These are phyloP conservation scores for Heterotis niloticus DNA, from an alignment of 2,113 vertebrate genomes.

Conservation along the genomic window DNA sequence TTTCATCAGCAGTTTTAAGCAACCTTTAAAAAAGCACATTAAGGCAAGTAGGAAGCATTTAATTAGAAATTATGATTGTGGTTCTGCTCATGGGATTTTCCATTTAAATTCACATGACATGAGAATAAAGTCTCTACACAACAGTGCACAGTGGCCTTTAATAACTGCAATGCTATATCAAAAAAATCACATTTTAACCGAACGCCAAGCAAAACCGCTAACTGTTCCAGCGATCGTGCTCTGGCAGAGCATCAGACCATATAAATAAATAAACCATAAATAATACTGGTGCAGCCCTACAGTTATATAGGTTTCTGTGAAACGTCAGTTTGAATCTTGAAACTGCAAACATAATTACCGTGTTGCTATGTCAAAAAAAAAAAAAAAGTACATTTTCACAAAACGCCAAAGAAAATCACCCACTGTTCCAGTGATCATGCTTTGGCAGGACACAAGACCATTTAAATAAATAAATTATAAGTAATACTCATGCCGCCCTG, in stretches of 20 bases:
- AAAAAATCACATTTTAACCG: background rate
- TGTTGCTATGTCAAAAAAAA: background rate
- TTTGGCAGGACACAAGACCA: background rate
- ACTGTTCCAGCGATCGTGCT: background rate
- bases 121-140: background rate
- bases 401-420: conserved; percentile 4
- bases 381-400: background rate
- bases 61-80: conserved; percentile 13
- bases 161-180: background rate
- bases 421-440: background rate
- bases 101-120: conserved; percentile 17
- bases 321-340: background rate
- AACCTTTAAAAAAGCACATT: conserved; percentile 15
- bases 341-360: background rate
- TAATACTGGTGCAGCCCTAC: background rate
- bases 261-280: background rate
- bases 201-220: background rate
- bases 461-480: conserved; percentile 1
- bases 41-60: conserved; percentile 8
- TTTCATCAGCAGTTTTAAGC: background rate
- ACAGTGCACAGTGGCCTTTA: background rate
- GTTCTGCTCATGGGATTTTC: background rate
- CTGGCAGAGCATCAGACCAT: background rate
- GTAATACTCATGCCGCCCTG: background rate
- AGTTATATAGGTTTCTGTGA: background rate